Evolutionary conservation across 2,888 invertebrate genomes (phyloP), one percentile per base, ranked within the genome.

Genomic region (Operophtera brumata): DNA sequence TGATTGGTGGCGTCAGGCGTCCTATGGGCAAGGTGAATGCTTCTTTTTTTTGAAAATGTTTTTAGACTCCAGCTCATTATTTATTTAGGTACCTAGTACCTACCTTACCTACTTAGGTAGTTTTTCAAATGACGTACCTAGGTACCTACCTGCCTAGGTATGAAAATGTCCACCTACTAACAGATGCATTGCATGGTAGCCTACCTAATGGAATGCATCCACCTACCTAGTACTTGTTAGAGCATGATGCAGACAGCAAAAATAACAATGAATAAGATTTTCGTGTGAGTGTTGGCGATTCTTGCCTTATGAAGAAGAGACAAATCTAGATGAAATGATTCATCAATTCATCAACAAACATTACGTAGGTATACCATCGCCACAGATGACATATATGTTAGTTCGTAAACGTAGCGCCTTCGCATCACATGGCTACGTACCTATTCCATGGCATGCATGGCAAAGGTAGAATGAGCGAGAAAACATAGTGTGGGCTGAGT

Each of bases 391-490:
- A 11, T 32, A 36, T n/a, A 6, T 45, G 56, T 52, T 36, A 47
- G 52, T 49, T 57, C 59, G 61, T 66, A 63, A 67, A 54, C 64
- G 58, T 61, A 65, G 69, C 51, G 65, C 52, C 67, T 66, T 68
- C 69, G 70, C 67, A 70, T 68, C 69, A 57, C 59, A 26, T 60
- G 59, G 47, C 61, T 51, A 59, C 57, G 59, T 62, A n/a, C n/a
- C n/a, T n/a, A 61, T 57, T 62, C 53, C 62, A 64, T 52, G 66
- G 50, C 54, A 59, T 63, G 68, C 72, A 66, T 72, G 68, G 73
- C 66, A 73, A 77, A 80, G 79, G 79, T 86, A 75, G 88, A 90
- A 90, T 84, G 89, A 90, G 86, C 89, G 89, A 90, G 89, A 90
- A 57, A 89, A 74, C 80, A 83, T 65, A 80, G 89, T 86, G 88